Percentiles rank a stretch among this genome's conserved stretches.
phyloP scores from a whole-genome alignment of 2,888 invertebrate species.

The Lasius platythorax region DNA sequence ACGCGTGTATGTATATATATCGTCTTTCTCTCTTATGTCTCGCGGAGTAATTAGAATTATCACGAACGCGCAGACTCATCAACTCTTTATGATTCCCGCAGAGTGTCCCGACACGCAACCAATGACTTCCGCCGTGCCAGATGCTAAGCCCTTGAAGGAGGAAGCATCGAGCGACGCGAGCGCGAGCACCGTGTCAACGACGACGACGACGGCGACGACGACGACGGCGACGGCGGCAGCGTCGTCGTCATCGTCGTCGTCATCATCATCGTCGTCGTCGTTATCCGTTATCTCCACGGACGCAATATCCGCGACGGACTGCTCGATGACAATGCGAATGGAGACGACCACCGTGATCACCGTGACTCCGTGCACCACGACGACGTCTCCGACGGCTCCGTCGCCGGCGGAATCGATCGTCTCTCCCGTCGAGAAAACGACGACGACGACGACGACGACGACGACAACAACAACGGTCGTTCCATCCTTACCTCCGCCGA shows the following conservation, averaged over 20 bases:
- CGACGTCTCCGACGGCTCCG: constrained; percentile 18
- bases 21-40: neutral
- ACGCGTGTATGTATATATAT: neutral
- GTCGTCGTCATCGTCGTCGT: constrained; percentile 21
- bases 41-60: neutral
- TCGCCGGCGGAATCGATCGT: constrained; percentile 33
- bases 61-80: neutral
- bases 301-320: constrained; percentile 10
- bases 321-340: constrained; percentile 36
- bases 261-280: neutral
- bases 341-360: constrained; percentile 59
- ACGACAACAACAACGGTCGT: constrained; percentile 65
- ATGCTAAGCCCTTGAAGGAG: constrained; percentile 37
- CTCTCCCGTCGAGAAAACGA: constrained; percentile 52
- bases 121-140: constrained; percentile 38
- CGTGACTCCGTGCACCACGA: constrained; percentile 37
- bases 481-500: constrained; percentile 30
- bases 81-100: constrained; percentile 16
- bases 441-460: constrained; percentile 62
- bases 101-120: constrained; percentile 57
- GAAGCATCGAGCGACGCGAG: constrained; percentile 31
- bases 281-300: neutral
- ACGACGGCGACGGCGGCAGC: neutral
- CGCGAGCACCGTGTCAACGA: constrained; percentile 10
- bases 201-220: neutral